These are phyloP conservation scores for Aspidapion aeneum DNA, from an alignment of 2,888 invertebrate species.

Conservation along the genomic window DNA sequence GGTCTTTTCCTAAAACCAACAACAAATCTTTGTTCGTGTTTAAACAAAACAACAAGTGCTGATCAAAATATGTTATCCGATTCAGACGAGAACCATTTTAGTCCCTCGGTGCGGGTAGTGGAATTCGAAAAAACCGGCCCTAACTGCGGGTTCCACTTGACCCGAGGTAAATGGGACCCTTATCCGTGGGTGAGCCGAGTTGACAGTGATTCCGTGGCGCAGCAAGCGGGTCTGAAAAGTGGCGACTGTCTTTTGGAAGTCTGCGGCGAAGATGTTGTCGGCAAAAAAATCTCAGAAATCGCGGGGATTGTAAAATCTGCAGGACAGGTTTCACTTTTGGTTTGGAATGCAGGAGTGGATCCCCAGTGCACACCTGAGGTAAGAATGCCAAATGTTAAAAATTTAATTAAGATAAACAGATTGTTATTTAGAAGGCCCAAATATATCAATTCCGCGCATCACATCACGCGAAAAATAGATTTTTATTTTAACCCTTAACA, in stretches of 20 bases:
- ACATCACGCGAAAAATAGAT: too few relatives aligned
- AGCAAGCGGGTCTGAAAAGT: constrained; percentile 59
- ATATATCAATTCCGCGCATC: too few relatives aligned
- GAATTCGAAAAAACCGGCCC: constrained; percentile 56
- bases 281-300: constrained; percentile 52
- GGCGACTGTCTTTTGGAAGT: constrained; percentile 70
- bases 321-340: constrained; percentile 48
- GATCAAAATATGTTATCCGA: constrained; percentile 39
- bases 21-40: too few relatives aligned
- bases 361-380: constrained; percentile 50
- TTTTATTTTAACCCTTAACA: too few relatives aligned
- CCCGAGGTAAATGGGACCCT: constrained; percentile 75
- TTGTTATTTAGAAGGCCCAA: too few relatives aligned
- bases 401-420: too few relatives aligned
- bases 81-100: constrained; percentile 39
- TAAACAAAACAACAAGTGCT: too few relatives aligned
- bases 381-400: too few relatives aligned
- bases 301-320: constrained; percentile 50
- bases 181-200: constrained; percentile 77
- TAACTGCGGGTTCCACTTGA: constrained; percentile 67
- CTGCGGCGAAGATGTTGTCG: constrained; percentile 53
- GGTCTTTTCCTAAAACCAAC: constrained; percentile 13
- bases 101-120: constrained; percentile 45
- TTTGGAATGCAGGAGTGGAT: constrained; percentile 52
- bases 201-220: constrained; percentile 59